These are phyloP conservation scores for Onthophagus taurus DNA, from an alignment of 1,140 invertebrate genomes.

Conservation along the genomic window DNA sequence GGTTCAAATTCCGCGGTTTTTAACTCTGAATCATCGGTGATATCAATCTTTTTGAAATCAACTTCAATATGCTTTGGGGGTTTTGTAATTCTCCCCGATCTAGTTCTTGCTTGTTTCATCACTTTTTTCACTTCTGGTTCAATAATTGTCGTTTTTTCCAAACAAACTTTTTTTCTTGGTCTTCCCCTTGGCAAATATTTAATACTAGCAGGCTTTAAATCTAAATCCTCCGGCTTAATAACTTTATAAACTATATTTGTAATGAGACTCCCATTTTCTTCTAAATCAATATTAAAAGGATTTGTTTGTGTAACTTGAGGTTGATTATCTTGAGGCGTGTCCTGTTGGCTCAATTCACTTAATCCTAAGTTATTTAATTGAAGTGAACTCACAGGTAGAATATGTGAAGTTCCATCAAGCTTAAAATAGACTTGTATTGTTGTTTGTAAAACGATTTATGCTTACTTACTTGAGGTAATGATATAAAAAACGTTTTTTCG, in stretches of 20 bases:
- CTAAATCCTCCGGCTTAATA: constrained; percentile 30
- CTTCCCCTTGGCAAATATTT: constrained; percentile 21
- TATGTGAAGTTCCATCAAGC: too few relatives aligned
- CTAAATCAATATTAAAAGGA: too few relatives aligned
- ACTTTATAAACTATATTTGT: constrained; percentile 26
- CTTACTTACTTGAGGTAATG: too few relatives aligned
- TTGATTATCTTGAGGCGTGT: too few relatives aligned
- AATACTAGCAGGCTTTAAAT: constrained; percentile 20
- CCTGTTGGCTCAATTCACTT: too few relatives aligned
- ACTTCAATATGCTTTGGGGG: constrained; percentile 31
- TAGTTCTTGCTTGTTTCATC: constrained; percentile 24
- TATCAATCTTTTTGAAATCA: constrained; percentile 28
- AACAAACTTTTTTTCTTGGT: constrained; percentile 19
- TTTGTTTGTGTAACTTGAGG: too few relatives aligned
- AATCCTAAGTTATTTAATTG: too few relatives aligned
- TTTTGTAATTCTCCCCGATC: constrained; percentile 30
- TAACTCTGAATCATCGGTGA: constrained; percentile 19
- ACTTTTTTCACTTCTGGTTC: constrained; percentile 9
- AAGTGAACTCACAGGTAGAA: too few relatives aligned
- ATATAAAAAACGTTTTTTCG: too few relatives aligned
- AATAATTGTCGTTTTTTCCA: constrained; percentile 6
- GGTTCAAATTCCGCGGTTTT: constrained; percentile 26
- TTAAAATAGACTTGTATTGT: too few relatives aligned
- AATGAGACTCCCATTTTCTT: too few relatives aligned
- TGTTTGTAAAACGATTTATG: too few relatives aligned